Evolutionary conservation across 2,797 vertebrate species (phyloP).

Genomic region (Mycteria americana): DNA sequence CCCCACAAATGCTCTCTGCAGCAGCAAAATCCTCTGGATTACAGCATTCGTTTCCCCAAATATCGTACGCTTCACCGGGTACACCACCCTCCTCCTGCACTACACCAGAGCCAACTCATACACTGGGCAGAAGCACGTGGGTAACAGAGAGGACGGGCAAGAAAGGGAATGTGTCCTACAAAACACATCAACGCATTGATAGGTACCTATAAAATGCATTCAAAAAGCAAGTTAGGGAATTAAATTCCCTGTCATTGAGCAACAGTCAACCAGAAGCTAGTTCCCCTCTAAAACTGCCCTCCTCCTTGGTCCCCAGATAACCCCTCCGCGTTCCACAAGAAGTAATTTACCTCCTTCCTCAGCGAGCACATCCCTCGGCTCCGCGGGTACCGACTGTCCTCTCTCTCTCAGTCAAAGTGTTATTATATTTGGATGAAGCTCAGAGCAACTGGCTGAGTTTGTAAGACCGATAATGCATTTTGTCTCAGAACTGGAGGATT

Average conservation of each 20-base stretch:
- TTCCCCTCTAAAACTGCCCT: neutral
- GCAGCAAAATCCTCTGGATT: neutral
- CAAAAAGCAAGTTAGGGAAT: neutral
- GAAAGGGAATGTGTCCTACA: neutral
- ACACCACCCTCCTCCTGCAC: neutral
- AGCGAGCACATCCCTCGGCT: neutral
- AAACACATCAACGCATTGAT: neutral
- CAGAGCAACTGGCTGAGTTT: neutral
- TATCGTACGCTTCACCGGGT: rapidly evolving
- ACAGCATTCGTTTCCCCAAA: neutral
- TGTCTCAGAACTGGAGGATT: constrained; percentile 38
- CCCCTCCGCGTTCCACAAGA: neutral
- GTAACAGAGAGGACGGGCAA: neutral
- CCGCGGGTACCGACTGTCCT: neutral
- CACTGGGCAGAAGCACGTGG: neutral
- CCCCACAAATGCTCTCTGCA: neutral
- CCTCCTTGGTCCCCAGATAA: neutral
- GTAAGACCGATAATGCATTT: neutral
- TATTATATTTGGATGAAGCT: neutral
- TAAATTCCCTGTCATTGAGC: neutral
- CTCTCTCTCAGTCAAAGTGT: neutral
- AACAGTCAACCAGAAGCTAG: neutral
- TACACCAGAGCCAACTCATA: neutral
- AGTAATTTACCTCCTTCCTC: constrained; percentile 27
- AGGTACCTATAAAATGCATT: neutral